A percentile compares a stretch with the other conserved stretches of the same genome.
Evolutionary conservation across 2,888 invertebrate genomes (phyloP).

Genomic region (Magallana nippona): DNA sequence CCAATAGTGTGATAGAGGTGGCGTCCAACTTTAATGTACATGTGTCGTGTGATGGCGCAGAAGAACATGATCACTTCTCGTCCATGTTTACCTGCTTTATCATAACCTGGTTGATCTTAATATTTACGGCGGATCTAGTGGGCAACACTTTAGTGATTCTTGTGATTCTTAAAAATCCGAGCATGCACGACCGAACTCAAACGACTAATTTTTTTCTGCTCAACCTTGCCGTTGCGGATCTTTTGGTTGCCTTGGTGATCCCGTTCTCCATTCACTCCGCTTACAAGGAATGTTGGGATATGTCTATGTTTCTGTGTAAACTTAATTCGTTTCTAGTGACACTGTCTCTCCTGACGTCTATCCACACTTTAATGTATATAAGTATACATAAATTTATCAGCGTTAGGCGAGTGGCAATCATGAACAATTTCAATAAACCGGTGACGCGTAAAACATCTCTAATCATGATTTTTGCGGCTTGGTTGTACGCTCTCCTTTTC

Average conservation of each 20-base stretch:
- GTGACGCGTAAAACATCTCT: conserved; percentile 69
- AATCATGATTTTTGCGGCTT: conserved; percentile 77
- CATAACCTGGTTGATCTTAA: conserved; percentile 32
- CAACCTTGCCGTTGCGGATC: conserved; percentile 79
- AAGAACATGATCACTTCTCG: conserved; percentile 39
- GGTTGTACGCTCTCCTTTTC: conserved; percentile 77
- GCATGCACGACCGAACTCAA: conserved; percentile 77
- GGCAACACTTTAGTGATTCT: conserved; percentile 47
- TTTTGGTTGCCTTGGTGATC: conserved; percentile 78
- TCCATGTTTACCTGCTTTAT: conserved; percentile 34
- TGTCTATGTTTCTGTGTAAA: conserved; percentile 73
- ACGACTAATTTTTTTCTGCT: conserved; percentile 80
- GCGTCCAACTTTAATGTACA: background rate
- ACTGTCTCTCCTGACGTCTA: conserved; percentile 78
- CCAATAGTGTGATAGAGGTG: background rate
- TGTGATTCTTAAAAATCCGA: conserved; percentile 42
- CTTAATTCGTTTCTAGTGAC: conserved; percentile 79
- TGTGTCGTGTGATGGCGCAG: background rate
- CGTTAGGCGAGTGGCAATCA: conserved; percentile 77
- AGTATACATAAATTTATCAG: conserved; percentile 79
- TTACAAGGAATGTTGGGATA: conserved; percentile 77
- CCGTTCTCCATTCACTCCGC: conserved; percentile 79
- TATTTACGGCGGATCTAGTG: conserved; percentile 35
- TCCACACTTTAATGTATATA: conserved; percentile 81
- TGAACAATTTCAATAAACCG: conserved; percentile 62